Percentiles rank a stretch among this genome's conserved stretches.
Evolutionary conservation across 2,113 vertebrate species (phyloP).

Genomic region (Leucoraja erinaceus): DNA sequence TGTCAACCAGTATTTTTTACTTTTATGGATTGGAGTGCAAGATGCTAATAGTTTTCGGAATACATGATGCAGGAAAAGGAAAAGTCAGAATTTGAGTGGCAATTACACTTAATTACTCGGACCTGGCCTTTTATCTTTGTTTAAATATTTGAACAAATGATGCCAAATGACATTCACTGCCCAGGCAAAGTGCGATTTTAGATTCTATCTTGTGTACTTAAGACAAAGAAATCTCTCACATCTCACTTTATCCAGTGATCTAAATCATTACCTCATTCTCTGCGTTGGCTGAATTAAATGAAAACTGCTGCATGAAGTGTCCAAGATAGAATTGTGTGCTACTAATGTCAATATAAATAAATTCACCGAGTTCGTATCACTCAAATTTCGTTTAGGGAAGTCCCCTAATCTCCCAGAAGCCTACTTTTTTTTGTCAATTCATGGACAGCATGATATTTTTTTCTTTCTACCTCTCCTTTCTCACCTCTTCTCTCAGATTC

Average conservation of each 20-base stretch:
- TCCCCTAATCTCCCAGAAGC: neutral
- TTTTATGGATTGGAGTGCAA: neutral
- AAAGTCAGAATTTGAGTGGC: too few species aligned
- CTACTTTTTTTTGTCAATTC: neutral
- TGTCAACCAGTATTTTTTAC: neutral
- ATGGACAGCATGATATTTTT: neutral
- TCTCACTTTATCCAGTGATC: neutral
- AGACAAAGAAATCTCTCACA: neutral
- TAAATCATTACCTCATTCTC: neutral
- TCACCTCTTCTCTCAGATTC: neutral
- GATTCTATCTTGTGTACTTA: neutral
- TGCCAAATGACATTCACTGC: too few species aligned
- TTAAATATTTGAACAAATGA: too few species aligned
- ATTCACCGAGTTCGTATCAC: neutral
- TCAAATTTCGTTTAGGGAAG: neutral
- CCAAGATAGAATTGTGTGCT: neutral
- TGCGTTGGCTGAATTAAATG: neutral
- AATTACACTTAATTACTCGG: too few species aligned
- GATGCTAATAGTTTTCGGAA: too few species aligned
- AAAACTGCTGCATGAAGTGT: neutral
- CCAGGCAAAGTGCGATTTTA: neutral
- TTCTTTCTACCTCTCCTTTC: neutral
- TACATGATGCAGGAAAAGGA: too few species aligned
- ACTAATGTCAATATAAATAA: neutral
- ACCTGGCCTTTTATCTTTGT: too few species aligned